phyloP scores from a whole-genome alignment of 2,888 invertebrate genomes.

The Philopedon plagiatum region DNA sequence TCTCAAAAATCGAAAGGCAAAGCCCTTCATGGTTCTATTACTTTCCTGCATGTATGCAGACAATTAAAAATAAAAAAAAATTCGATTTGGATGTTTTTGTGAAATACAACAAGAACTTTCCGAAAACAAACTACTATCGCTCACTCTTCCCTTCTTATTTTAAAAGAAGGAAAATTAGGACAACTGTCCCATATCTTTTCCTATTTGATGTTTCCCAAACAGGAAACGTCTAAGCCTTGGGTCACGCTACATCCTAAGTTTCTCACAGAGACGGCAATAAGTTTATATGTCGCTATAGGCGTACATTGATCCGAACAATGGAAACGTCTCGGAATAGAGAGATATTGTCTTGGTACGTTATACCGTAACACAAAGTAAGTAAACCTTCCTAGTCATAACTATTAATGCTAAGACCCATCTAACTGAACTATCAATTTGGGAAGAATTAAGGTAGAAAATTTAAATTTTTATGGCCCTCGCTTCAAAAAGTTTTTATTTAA shows the following conservation, averaged over 20 bases:
- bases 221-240: slow-evolving; percentile 33
- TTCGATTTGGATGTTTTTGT: too few relatives aligned
- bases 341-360: neutral
- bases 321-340: slow-evolving; percentile 2
- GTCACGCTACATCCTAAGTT: slow-evolving; percentile 35
- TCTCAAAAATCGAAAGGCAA: too few relatives aligned
- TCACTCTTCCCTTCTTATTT: neutral
- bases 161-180: slow-evolving; percentile 31
- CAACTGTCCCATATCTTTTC: slow-evolving; percentile 31
- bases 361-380: neutral
- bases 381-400: neutral
- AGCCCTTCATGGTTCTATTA: too few relatives aligned
- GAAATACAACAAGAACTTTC: too few relatives aligned
- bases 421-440: too few relatives aligned
- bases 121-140: too few relatives aligned
- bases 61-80: too few relatives aligned
- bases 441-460: too few relatives aligned
- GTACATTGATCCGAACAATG: slow-evolving; percentile 38
- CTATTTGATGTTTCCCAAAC: slow-evolving; percentile 31
- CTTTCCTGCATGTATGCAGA: too few relatives aligned
- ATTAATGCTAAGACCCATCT: too few relatives aligned
- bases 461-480: too few relatives aligned
- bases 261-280: slow-evolving; percentile 34
- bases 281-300: slow-evolving; percentile 41
- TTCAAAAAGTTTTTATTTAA: too few relatives aligned